A percentile compares a stretch with the other conserved stretches of the same genome.
phyloP scores from a whole-genome alignment of 2,113 vertebrate species.

The Dryoscopus gambensis region DNA sequence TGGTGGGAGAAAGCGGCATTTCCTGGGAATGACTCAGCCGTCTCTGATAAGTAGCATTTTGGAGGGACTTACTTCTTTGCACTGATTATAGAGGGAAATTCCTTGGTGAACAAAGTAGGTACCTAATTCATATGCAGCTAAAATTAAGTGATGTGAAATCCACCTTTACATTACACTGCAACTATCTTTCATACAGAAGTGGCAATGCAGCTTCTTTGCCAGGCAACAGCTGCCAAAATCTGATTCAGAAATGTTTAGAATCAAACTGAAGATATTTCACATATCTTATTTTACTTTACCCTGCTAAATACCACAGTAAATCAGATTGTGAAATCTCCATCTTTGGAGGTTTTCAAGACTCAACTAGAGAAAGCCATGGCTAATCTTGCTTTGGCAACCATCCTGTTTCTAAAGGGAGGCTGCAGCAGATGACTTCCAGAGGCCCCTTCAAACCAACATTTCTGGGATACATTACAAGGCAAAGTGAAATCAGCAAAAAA shows the following conservation, averaged over 20 bases:
- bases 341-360: neutral
- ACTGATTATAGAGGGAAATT: neutral
- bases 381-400: slow-evolving; percentile 15
- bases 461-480: neutral
- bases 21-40: neutral
- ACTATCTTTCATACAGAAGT: neutral
- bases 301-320: neutral
- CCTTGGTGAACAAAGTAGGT: neutral
- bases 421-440: neutral
- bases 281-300: neutral
- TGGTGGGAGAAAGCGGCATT: neutral
- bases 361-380: neutral
- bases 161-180: neutral
- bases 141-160: neutral
- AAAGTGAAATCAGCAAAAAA: neutral
- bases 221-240: neutral
- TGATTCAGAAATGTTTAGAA: neutral
- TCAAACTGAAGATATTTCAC: neutral
- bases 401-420: neutral
- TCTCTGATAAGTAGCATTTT: neutral
- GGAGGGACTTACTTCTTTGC: neutral
- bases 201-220: neutral
- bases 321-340: neutral
- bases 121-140: neutral
- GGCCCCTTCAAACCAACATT: neutral